Conservation (phyloP, 1,140 invertebrate species). For the Drosophila littoralis region DNA sequence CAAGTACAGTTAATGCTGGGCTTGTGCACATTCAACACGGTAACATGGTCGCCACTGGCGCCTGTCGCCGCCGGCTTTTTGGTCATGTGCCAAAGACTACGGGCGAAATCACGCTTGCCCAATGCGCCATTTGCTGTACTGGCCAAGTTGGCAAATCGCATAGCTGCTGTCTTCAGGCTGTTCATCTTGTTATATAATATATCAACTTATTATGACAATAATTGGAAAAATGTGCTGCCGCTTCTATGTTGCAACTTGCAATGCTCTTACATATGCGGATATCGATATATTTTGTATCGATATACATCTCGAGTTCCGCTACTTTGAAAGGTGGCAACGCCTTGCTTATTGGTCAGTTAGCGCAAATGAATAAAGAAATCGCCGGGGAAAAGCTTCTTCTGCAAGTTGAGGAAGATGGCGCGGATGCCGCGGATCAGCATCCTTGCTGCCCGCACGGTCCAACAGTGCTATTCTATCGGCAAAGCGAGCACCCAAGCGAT, state of each 20-base stretch:
- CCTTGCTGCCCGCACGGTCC: slow-evolving; percentile 63
- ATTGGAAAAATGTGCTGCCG: slow-evolving; percentile 54
- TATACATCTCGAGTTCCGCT: not conserved
- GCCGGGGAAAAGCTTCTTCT: slow-evolving; percentile 51
- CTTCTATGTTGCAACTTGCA: slow-evolving; percentile 45
- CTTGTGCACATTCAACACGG: slow-evolving; percentile 77
- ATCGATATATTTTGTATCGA: slow-evolving; percentile 14
- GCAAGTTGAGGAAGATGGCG: slow-evolving; percentile 40
- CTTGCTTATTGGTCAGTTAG: not conserved
- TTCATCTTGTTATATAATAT: slow-evolving; percentile 87
- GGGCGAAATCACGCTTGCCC: slow-evolving; percentile 87
- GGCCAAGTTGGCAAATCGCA: slow-evolving; percentile 85
- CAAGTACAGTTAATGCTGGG: slow-evolving; percentile 86
- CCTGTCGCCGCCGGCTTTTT: slow-evolving; percentile 70
- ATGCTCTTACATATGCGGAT: slow-evolving; percentile 20
- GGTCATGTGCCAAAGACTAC: slow-evolving; percentile 89
- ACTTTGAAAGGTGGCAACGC: slow-evolving; percentile 17
- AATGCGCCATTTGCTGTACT: slow-evolving; percentile 84
- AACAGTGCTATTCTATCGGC: slow-evolving; percentile 68
- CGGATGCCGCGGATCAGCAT: slow-evolving; percentile 27
- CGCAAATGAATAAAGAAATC: slow-evolving; percentile 15
- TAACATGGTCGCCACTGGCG: slow-evolving; percentile 54
- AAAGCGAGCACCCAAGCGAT: slow-evolving; percentile 69
- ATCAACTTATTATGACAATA: slow-evolving; percentile 26
- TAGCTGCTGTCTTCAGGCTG: slow-evolving; percentile 87